Base-by-base conservation (phyloP, 2,113 vertebrate species). In the Dendrocopos noguchii region DNA sequence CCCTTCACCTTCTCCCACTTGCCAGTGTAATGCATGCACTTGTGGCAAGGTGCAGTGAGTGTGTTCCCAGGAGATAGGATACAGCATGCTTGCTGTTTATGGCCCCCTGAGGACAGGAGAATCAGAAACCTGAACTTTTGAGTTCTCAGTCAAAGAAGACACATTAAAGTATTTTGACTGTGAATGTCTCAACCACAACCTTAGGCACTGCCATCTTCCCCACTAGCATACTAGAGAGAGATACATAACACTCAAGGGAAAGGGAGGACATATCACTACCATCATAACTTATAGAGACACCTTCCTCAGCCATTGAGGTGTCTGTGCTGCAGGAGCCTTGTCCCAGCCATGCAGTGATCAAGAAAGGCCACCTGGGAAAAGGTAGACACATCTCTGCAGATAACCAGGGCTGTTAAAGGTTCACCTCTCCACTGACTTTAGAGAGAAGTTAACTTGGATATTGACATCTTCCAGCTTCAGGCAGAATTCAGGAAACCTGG, bases 281-380 rank as follows among this genome's bases (percentile, higher is more conserved):
- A 33, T 15, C 2, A 1, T 8, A n/a, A 76, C 5, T 24, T 11
- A 11, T 1, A 2, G 14, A 67, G 78, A 60, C 80, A 60, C 31
- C 22, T 34, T 74, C 29, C 21, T 60, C 36, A 46, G 18, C 10
- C 63, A 59, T 28, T 0, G 0, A 66, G 50, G 12, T 10, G 7
- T 29, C 52, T 66, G 52, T 34, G 31, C 52, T 74, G 17, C 39
- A 77, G 64, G 2, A 80, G 12, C 29, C 53, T 67, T 28, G 28
- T 10, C 14, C 33, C 63, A 87, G 15, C 16, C 44, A 7, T 4
- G 15, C 39, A 34, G 59, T 5, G 10, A 55, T 11, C 59, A 55
- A 55, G 24, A 70, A 42, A 61, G 28, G 11, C 6, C 19, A 9
- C 22, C 5, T 4, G 17, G 36, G 31, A 29, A 44, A 80, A 80